Base-by-base conservation (phyloP, 2,797 vertebrate genomes). In the Bovichtus variegatus region DNA sequence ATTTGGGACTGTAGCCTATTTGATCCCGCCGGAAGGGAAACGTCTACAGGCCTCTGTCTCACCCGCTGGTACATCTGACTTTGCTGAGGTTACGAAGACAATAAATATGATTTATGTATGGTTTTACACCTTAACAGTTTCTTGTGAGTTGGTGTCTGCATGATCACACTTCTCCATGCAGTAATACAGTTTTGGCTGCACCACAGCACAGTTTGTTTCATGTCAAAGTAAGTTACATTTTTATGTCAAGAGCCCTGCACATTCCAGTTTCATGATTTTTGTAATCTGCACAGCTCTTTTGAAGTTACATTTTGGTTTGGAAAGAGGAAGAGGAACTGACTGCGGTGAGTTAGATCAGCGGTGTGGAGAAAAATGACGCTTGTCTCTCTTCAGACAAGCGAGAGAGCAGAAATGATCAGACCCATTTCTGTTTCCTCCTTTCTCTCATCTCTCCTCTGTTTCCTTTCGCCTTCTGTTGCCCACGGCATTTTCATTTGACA, bases 401-500 rank as follows among this genome's bases (percentile, higher is more conserved):
- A 71, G 54, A 76, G 67, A 61, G 57, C 25, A 62, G 41, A 85
- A 76, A 77, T 25, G n/a, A 84, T 82, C 68, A 70, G 59, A 57
- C 60, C 40, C 13, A 27, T 73, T 72, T 75, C 58, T 50, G 41
- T 71, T 65, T 46, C 49, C 38, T 71, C 51, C 31, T 54, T 46
- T 55, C 55, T 12, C 49, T 72, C 57, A 60, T 74, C 40, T 49
- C 65, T 74, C 43, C 50, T 66, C 43, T 16, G 9, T 65, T 79
- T 81, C 38, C 19, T 69, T 76, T 76, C 12, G 27, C 71, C 76
- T 62, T 81, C 68, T 77, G 74, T 71, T 78, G 87, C 81, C 71
- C 44, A 9, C 25, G 21, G 83, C 80, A 60, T 78, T 76, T 83
- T 88, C 74, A 64, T 59, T 51, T 67, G 84, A 94, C 82, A 94